Conservation (phyloP, 92 coral and sea anemone genomes). For the Palythoa grandis region DNA sequence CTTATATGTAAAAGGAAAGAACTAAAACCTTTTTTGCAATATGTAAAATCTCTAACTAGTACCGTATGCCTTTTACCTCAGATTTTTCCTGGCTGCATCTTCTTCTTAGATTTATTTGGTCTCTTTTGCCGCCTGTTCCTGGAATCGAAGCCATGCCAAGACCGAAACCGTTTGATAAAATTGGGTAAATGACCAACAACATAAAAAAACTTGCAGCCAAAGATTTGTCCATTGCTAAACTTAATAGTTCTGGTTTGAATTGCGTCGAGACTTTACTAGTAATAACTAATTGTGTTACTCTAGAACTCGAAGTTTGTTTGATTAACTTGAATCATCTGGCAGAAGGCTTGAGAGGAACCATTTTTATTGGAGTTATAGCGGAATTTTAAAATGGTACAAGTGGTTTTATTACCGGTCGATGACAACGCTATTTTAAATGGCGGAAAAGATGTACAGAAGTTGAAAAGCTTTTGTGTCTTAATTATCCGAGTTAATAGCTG, state of each 20-base stretch:
- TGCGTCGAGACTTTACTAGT: neutral
- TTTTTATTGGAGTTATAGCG: neutral
- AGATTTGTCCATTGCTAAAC: neutral
- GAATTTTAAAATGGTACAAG: neutral
- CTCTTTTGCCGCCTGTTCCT: neutral
- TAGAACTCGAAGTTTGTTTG: neutral
- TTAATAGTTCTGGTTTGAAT: neutral
- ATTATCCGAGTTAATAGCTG: neutral
- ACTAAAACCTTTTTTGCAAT: neutral
- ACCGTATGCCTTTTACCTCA: neutral
- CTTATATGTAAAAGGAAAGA: too few species aligned
- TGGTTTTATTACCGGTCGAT: conserved; percentile 4
- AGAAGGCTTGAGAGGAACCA: neutral
- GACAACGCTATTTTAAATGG: neutral
- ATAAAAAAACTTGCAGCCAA: neutral
- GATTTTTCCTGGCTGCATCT: neutral
- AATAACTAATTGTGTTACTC: neutral
- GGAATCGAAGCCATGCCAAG: neutral
- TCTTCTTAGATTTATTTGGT: neutral
- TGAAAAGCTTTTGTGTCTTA: neutral
- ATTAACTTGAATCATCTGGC: neutral
- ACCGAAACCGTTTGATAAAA: neutral
- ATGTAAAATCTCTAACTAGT: neutral
- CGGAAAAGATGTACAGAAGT: neutral
- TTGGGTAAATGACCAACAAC: neutral